Base-by-base conservation (phyloP, 2,888 invertebrate genomes). In the Blera fallax region DNA sequence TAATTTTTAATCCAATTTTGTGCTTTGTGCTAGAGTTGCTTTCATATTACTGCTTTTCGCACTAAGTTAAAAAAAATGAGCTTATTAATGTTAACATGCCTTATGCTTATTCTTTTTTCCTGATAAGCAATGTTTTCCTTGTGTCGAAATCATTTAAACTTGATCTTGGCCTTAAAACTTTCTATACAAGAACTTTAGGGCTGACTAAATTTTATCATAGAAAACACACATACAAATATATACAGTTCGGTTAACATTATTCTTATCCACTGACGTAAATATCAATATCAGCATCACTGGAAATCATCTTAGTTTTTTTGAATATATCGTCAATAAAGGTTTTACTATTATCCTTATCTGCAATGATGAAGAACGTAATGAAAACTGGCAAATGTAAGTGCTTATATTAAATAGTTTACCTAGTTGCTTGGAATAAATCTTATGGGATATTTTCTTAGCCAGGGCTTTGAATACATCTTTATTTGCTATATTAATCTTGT, bases 401-500 rank as follows among this genome's bases (percentile, higher is more conserved):
- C 34, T 48, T 16, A 21, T n/a, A 11, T 32, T 1, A 56, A 43
- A 43, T n/a, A 18, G 18, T 7, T 69, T 69, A 81, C 87, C 82
- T 58, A 84, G 58, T 65, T 85, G 56, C 24, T 79, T 85, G 8
- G 65, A 72, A 70, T 73, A 85, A 18, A 84, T 72, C 88, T 82
- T 87, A 90, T 89, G 89, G 2, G 91, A 91, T 52, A 91, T 88
- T 29, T 90, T 89, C 76, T 91, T 91, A 16, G 91, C 91, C 40
- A 91, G 78, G 0, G 89, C 88, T 81, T 91, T 91, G 60, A 91
- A 91, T 0, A 90, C 76, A 29, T 91, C 91, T 69, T 90, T 91
- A 70, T 90, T 89, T 29, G 90, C 89, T 56, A 91, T 91, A 80
- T 91, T 91, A 2, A 89, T 88, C 76, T 91, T 91, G 24, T 91